Conservation (phyloP, 2,113 vertebrate species). For the Dipodomys ordii region DNA sequence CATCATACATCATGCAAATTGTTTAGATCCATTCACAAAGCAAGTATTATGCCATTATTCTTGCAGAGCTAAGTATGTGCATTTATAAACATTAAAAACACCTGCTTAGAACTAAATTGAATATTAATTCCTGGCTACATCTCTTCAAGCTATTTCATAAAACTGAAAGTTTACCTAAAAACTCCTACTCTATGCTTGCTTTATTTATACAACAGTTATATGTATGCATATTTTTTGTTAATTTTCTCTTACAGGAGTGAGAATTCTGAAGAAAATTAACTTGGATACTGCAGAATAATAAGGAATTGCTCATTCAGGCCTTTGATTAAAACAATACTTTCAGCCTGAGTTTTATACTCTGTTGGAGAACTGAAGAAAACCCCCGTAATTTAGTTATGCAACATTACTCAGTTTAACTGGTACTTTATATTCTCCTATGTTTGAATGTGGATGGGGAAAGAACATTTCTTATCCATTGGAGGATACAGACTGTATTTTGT, state of each 20-base stretch:
- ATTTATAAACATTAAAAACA: constrained; percentile 49
- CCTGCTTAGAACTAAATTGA: constrained; percentile 54
- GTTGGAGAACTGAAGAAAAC: constrained; percentile 69
- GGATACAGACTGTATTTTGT: constrained; percentile 77
- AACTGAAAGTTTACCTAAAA: constrained; percentile 50
- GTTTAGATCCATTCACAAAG: constrained; percentile 59
- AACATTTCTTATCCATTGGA: constrained; percentile 57
- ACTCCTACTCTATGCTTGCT: not conserved
- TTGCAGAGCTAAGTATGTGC: constrained; percentile 49
- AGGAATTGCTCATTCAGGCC: constrained; percentile 46
- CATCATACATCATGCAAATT: constrained; percentile 48
- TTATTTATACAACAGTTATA: constrained; percentile 56
- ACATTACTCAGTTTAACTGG: constrained; percentile 80
- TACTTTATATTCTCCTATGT: constrained; percentile 70
- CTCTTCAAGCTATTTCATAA: constrained; percentile 46
- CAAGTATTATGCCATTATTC: not conserved
- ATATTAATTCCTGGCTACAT: constrained; percentile 48
- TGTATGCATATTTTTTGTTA: constrained; percentile 39
- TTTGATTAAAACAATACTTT: constrained; percentile 81
- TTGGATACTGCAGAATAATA: constrained; percentile 53
- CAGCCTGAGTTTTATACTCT: constrained; percentile 70
- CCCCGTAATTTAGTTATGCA: constrained; percentile 74
- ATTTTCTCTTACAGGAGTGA: constrained; percentile 44
- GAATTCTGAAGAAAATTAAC: constrained; percentile 59
- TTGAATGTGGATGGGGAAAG: constrained; percentile 65